A percentile compares a stretch with the other conserved stretches of the same genome.
Evolutionary conservation across 1,140 invertebrate genomes (phyloP).

Genomic region (Sinonovacula constricta): DNA sequence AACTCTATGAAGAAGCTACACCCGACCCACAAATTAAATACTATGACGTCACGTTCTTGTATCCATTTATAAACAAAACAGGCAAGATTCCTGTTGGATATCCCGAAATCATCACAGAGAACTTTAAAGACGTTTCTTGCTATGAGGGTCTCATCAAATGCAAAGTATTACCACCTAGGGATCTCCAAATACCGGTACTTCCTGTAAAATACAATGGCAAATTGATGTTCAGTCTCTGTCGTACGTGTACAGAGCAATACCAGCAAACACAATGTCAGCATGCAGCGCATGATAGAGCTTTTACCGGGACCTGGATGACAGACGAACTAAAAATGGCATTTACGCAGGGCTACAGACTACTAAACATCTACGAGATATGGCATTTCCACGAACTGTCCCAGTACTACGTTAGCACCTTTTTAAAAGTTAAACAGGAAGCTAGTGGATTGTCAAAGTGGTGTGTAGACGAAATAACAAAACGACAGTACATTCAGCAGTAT

Average conservation of each 20-base stretch:
- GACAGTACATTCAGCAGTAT: no score
- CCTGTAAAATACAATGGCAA: conserved; percentile 16
- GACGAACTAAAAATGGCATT: conserved; percentile 22
- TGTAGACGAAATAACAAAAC: no score
- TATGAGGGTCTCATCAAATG: conserved; percentile 12
- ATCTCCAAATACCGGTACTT: background rate
- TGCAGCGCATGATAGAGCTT: background rate
- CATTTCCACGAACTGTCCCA: no score
- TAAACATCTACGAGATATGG: conserved; percentile 28
- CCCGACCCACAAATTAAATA: background rate
- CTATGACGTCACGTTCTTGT: conserved; percentile 8
- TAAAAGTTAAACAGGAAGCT: no score
- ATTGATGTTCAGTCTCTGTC: conserved; percentile 11
- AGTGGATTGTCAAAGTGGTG: no score
- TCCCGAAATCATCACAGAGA: conserved; percentile 4
- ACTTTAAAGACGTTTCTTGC: no score
- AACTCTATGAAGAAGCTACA: background rate
- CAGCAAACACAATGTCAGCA: background rate
- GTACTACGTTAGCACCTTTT: no score
- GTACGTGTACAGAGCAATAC: background rate
- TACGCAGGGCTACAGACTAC: background rate
- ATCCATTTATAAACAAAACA: background rate
- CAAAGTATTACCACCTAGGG: conserved; percentile 6
- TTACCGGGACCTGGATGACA: conserved; percentile 3
- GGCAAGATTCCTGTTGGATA: background rate